Conservation (phyloP, 2,113 vertebrate species). For the Zapus hudsonius region DNA sequence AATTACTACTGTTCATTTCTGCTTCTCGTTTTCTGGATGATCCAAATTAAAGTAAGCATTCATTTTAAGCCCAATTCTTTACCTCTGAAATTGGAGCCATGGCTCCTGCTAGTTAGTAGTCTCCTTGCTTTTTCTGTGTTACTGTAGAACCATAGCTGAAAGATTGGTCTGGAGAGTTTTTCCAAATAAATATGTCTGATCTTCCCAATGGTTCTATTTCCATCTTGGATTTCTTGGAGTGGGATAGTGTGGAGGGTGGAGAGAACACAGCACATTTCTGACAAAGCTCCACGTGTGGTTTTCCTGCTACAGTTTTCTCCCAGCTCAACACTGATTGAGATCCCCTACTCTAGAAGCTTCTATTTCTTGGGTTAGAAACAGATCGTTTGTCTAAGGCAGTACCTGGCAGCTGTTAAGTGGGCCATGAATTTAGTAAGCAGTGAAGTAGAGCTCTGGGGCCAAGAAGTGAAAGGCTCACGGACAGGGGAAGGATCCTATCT, state of each 20-base stretch:
- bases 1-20: neutral
- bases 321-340: neutral
- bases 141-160: neutral
- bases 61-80: neutral
- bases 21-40: conserved; percentile 18
- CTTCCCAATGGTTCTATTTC: neutral
- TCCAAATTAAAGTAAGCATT: conserved; percentile 16
- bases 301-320: neutral
- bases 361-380: neutral
- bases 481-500: neutral
- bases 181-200: neutral
- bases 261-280: neutral
- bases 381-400: neutral
- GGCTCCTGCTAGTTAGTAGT: neutral
- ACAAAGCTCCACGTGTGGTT: neutral
- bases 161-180: neutral
- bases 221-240: neutral
- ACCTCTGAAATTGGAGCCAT: neutral
- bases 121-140: neutral
- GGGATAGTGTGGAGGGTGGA: neutral
- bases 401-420: neutral
- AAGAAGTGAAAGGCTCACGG: neutral
- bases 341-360: neutral
- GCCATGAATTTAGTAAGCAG: neutral
- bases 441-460: neutral